phyloP scores from a whole-genome alignment of 2,888 invertebrate species.

The Scaptomyza parva region DNA sequence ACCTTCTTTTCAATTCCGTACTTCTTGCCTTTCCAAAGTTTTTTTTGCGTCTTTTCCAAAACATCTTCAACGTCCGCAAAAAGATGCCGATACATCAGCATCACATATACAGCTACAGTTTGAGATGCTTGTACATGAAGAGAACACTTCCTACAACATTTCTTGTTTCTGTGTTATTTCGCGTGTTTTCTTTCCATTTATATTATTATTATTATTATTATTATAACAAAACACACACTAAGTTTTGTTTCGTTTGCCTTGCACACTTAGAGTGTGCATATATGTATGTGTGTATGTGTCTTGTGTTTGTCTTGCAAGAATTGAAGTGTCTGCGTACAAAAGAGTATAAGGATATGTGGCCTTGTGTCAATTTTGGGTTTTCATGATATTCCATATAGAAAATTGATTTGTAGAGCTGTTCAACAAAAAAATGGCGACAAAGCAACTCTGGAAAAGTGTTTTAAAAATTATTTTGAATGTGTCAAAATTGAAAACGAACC shows the following conservation, averaged over 20 bases:
- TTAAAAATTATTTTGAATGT: no score
- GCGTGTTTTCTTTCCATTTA: slow-evolving; percentile 39
- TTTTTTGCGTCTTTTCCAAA: slow-evolving; percentile 16
- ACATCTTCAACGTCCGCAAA: slow-evolving; percentile 3
- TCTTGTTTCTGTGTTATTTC: slow-evolving; percentile 18
- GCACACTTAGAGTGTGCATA: slow-evolving; percentile 6
- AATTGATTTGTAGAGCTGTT: slow-evolving; percentile 10
- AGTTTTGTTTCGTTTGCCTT: slow-evolving; percentile 48
- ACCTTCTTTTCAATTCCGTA: slow-evolving; percentile 27
- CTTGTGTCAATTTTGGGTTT: slow-evolving; percentile 17
- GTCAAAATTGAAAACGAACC: no score
- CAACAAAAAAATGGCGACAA: neutral
- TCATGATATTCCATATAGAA: slow-evolving; percentile 10
- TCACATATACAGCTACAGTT: slow-evolving; percentile 25
- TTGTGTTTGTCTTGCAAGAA: slow-evolving; percentile 8
- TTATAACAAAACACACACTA: no score
- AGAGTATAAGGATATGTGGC: slow-evolving; percentile 9
- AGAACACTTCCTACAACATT: slow-evolving; percentile 57
- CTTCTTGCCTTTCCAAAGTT: slow-evolving; percentile 27
- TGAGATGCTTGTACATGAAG: slow-evolving; percentile 10
- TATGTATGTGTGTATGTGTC: neutral
- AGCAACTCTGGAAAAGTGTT: no score
- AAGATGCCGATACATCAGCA: slow-evolving; percentile 65
- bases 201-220: no score
- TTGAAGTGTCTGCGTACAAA: slow-evolving; percentile 13